Conservation (phyloP, 1,140 invertebrate species). For the Caligus rogercresseyi region DNA sequence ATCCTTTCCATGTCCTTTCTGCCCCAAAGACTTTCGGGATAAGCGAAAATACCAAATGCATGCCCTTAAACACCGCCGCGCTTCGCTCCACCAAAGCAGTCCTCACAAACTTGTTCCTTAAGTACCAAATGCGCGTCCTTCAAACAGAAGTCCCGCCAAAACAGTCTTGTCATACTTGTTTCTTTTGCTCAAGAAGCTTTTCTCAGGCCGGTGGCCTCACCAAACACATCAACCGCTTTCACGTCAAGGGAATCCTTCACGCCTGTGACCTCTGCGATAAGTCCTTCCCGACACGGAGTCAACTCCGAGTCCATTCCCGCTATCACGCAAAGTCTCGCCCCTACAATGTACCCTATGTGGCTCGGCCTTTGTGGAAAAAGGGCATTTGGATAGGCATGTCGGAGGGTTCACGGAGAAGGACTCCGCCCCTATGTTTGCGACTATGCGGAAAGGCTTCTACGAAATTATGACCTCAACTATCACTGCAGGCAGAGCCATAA, state of each 20-base stretch:
- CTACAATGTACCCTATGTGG: background rate
- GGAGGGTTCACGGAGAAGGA: background rate
- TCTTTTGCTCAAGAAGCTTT: background rate
- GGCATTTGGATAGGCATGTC: background rate
- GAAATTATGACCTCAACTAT: too few species aligned
- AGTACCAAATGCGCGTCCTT: background rate
- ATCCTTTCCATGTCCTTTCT: background rate
- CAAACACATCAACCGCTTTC: background rate
- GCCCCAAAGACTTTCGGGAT: background rate
- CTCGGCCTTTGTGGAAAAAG: background rate
- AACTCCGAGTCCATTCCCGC: background rate
- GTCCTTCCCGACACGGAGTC: background rate
- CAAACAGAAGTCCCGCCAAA: background rate
- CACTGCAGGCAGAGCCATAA: too few species aligned
- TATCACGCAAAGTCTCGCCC: background rate
- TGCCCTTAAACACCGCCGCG: background rate
- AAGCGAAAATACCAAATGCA: background rate
- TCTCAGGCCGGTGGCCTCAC: background rate
- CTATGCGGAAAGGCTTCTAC: too few species aligned
- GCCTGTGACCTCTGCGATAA: background rate
- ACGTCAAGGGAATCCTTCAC: background rate
- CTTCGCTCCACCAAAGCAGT: too few species aligned
- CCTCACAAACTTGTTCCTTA: background rate
- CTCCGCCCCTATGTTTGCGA: background rate
- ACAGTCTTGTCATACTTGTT: background rate